Conservation (phyloP, 1,140 invertebrate genomes). For the Pteromalus puparum region DNA sequence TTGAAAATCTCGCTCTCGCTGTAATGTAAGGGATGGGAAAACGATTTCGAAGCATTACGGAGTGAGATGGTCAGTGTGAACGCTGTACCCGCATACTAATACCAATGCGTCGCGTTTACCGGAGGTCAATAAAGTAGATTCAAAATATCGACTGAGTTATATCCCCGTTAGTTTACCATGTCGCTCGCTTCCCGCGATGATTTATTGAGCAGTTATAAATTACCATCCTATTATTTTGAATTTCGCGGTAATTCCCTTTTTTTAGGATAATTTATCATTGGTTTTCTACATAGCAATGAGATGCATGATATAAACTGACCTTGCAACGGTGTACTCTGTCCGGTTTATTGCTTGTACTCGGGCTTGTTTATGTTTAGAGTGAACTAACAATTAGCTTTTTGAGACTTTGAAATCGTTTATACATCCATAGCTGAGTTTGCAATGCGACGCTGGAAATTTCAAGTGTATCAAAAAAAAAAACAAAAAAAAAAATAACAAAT, state of each 20-base stretch:
- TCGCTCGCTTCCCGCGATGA: neutral
- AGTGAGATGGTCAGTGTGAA: neutral
- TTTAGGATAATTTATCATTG: neutral
- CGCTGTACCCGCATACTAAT: neutral
- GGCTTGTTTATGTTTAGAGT: neutral
- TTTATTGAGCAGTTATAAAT: neutral
- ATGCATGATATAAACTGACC: neutral
- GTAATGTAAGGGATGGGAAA: too few relatives aligned
- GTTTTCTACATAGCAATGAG: neutral
- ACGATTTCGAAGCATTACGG: neutral
- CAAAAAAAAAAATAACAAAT: neutral
- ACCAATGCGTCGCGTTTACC: neutral
- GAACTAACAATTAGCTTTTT: neutral
- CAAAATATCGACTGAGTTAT: conserved; percentile 36
- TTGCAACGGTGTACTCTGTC: too few relatives aligned
- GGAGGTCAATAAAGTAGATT: conserved; percentile 39
- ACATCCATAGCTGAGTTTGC: neutral
- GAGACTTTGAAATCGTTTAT: neutral
- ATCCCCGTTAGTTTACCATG: neutral
- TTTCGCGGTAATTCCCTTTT: neutral
- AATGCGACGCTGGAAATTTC: neutral
- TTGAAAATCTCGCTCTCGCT: neutral
- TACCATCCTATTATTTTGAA: neutral
- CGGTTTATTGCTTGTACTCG: neutral
- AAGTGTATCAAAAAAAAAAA: too few relatives aligned